Evolutionary conservation across 2,888 invertebrate genomes (phyloP), one percentile per base, ranked within the genome.

Genomic region (Netelia melanura): DNA sequence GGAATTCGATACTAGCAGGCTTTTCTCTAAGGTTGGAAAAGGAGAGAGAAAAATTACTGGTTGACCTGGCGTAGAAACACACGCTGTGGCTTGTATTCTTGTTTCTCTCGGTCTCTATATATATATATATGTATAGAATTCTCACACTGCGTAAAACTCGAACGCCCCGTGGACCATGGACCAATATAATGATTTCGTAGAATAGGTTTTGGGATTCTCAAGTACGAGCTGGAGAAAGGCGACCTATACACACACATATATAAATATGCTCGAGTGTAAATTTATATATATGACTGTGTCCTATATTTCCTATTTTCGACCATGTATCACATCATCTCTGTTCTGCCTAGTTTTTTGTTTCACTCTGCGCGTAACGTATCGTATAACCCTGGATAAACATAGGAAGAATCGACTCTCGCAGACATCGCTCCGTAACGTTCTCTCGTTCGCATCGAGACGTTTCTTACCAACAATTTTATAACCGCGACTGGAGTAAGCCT

Each of bases 151-250:
- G 71, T 84, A 75, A 84, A 84, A 84, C 75, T 80, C 65, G 80
- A 84, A 84, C 78, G 74, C 21, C 58, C 78, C 81, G 44, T 14
- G 17, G 61, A 17, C 61, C 83, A 85, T 85, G 83, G 83, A 83
- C 85, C 85, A 85, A 85, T 85, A 83, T 86, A 86, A 86, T 86
- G 83, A 86, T 83, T 85, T 86, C 86, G 83, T 64, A 64, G 86
- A 86, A 86, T 74, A 79, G 71, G 64, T 76, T 72, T 79, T 62
- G 67, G 79, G 83, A 83, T 74, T 70, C 65, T 81, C 75, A 72
- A 85, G 83, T 62, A 30, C 30, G 76, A 70, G 65, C 81, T 21
- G 76, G 62, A 76, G 75, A 78, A 81, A 81, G 71, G 75, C 71
- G 62, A 52, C 44, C 38, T 70, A 78, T 70, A 56, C 72, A 38